Evolutionary conservation across 2,113 vertebrate species (phyloP).

Genomic region (Oostethus manadensis): DNA sequence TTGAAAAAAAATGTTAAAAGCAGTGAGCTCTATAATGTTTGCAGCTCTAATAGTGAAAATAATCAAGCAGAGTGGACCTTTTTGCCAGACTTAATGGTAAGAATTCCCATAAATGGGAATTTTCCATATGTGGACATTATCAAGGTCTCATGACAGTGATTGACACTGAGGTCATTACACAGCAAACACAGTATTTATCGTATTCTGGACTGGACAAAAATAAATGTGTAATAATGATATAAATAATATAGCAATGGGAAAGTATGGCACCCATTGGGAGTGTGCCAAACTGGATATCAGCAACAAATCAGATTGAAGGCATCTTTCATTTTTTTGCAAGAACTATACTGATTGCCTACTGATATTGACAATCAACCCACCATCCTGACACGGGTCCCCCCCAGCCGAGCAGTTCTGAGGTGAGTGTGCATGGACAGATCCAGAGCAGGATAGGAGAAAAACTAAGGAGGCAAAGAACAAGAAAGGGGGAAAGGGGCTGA

Average conservation of each 20-base stretch:
- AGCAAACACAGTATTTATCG: not conserved
- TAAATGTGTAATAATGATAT: not conserved
- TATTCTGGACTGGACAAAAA: not conserved
- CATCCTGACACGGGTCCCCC: constrained; percentile 69
- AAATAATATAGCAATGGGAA: too few relatives aligned
- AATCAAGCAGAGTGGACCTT: not conserved
- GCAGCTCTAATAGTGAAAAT: not conserved
- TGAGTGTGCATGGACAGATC: constrained; percentile 32
- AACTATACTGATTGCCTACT: too few relatives aligned
- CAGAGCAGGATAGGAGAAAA: constrained; percentile 47
- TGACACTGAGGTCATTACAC: not conserved
- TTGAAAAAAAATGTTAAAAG: too few relatives aligned
- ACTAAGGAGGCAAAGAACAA: constrained; percentile 37
- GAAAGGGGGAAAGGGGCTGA: constrained; percentile 18
- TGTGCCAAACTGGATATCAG: too few relatives aligned
- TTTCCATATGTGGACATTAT: not conserved
- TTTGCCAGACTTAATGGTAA: constrained; percentile 5
- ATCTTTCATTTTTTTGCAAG: too few relatives aligned
- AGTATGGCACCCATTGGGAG: too few relatives aligned
- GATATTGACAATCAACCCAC: constrained; percentile 27
- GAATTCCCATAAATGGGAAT: constrained; percentile 2
- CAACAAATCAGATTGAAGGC: too few relatives aligned
- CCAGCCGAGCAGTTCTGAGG: constrained; percentile 57
- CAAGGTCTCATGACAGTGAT: not conserved
- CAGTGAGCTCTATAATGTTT: not conserved